Conservation (phyloP, 1,140 invertebrate genomes). For the Archivesica marissinica region DNA sequence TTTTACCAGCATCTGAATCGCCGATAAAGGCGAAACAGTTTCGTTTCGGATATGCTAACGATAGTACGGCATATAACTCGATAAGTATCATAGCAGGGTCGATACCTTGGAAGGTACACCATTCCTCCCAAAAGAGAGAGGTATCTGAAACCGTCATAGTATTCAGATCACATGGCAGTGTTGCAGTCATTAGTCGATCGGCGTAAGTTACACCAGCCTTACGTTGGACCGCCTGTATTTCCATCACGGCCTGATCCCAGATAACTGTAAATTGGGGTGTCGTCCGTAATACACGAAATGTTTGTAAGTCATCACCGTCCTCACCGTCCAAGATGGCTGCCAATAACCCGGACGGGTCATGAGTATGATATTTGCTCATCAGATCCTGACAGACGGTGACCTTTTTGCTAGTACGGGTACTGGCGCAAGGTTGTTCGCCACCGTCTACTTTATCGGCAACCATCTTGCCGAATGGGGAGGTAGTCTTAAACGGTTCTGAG, state of each 20-base stretch:
- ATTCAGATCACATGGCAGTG: background rate
- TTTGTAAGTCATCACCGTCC: background rate
- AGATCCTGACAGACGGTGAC: background rate
- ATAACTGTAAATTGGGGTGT: background rate
- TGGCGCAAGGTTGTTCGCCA: background rate
- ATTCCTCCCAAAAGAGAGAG: background rate
- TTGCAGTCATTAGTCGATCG: background rate
- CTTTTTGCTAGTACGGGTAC: background rate
- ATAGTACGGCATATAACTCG: background rate
- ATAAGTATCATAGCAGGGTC: background rate
- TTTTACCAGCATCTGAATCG: slow-evolving; percentile 17
- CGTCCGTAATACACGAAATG: background rate
- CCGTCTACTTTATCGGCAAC: background rate
- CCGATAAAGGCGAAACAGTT: slow-evolving; percentile 6
- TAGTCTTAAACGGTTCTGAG: no score
- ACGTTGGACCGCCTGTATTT: background rate
- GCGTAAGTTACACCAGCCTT: background rate
- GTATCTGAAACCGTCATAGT: background rate
- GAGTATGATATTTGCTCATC: background rate
- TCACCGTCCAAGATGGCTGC: background rate
- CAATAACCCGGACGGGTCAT: background rate
- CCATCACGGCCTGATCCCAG: background rate
- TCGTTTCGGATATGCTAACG: background rate
- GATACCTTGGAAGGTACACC: background rate
- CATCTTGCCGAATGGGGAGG: background rate